These are phyloP conservation scores for Lasaia peninsularis DNA, from an alignment of 1,140 invertebrate genomes.

Conservation along the genomic window DNA sequence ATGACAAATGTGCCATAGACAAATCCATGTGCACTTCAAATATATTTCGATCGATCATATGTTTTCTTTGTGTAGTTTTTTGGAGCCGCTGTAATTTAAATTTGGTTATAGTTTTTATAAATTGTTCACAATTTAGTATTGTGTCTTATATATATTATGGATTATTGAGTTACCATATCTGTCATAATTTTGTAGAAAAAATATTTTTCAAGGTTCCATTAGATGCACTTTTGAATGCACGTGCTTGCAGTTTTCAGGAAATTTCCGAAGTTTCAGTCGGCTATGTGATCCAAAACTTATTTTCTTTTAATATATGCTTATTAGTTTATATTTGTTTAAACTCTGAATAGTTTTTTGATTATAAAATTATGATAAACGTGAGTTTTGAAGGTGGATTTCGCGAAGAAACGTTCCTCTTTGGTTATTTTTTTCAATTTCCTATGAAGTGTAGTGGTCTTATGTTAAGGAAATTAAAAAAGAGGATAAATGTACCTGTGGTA, in stretches of 20 bases:
- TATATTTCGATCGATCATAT: constrained; percentile 76
- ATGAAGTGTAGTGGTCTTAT: constrained; percentile 24
- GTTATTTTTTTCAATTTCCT: constrained; percentile 52
- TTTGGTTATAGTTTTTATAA: constrained; percentile 28
- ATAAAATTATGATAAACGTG: constrained; percentile 16
- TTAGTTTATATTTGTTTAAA: background rate
- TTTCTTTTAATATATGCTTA: background rate
- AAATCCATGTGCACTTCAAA: constrained; percentile 73
- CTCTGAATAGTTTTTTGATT: background rate
- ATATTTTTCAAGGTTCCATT: constrained; percentile 38
- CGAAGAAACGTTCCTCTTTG: constrained; percentile 48
- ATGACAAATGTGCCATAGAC: constrained; percentile 45
- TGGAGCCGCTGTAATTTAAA: constrained; percentile 71
- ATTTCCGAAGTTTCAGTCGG: constrained; percentile 50
- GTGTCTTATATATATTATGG: no score
- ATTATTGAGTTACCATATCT: background rate
- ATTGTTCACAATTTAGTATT: background rate
- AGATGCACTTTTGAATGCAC: constrained; percentile 67
- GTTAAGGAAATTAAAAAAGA: constrained; percentile 29
- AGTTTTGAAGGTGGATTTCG: constrained; percentile 39
- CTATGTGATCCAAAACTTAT: constrained; percentile 16
- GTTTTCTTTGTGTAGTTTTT: constrained; percentile 77
- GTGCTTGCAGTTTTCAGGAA: constrained; percentile 69
- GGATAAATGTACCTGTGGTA: constrained; percentile 64
- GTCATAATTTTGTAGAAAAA: background rate